Evolutionary conservation across 37 sponge, comb jelly and placozoan genomes (phyloP).

Genomic region (Oscarella lobularis): DNA sequence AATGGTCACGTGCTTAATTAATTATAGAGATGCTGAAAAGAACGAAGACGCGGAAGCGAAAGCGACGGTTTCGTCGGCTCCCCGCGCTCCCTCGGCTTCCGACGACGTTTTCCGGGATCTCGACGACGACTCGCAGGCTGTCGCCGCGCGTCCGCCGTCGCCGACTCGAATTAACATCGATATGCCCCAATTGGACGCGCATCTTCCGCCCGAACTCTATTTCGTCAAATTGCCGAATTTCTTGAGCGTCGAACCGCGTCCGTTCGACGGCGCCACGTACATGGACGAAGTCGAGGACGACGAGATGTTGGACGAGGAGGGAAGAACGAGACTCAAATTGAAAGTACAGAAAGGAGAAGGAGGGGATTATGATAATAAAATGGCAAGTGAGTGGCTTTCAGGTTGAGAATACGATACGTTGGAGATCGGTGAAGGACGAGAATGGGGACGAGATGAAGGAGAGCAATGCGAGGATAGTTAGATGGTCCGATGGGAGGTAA

Average conservation of each 20-base stretch:
- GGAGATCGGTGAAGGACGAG: conserved; percentile 65
- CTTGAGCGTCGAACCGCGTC: conserved; percentile 69
- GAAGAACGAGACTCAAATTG: conserved; percentile 80
- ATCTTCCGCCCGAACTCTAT: conserved; percentile 58
- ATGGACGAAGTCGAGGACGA: conserved; percentile 94
- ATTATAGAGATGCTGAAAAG: too few species aligned
- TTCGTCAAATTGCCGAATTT: conserved; percentile 95
- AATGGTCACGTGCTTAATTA: too few species aligned
- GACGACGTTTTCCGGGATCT: not conserved
- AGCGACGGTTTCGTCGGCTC: too few species aligned
- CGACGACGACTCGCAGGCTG: not conserved
- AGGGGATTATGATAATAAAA: too few species aligned
- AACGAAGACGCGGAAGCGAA: too few species aligned
- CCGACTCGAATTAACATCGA: conserved; percentile 39
- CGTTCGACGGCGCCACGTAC: conserved; percentile 78
- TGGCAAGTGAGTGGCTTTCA: too few species aligned
- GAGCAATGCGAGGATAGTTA: conserved; percentile 85
- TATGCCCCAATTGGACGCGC: conserved; percentile 54
- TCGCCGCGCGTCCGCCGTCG: too few species aligned
- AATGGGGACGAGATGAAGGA: conserved; percentile 52
- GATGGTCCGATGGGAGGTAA: conserved; percentile 89
- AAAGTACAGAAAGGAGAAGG: conserved; percentile 31
- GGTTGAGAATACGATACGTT: conserved; percentile 94
- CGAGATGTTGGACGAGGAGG: conserved; percentile 90
- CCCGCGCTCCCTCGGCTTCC: too few species aligned